A percentile compares a stretch with the other conserved stretches of the same genome.
These are phyloP conservation scores for Chrysopa pallens DNA, from an alignment of 1,140 invertebrate species.

Conservation along the genomic window DNA sequence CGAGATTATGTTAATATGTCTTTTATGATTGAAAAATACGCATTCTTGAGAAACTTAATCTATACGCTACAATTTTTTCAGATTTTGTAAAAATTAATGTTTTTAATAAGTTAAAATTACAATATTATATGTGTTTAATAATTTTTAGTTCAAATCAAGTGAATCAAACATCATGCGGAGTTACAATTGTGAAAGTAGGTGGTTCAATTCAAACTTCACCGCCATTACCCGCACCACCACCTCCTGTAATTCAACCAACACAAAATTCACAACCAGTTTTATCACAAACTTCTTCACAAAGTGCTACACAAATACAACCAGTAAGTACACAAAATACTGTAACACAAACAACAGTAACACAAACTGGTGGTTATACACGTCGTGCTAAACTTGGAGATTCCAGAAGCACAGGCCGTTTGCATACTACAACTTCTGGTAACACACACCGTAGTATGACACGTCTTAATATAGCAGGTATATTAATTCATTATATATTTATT, in stretches of 20 bases:
- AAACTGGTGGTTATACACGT: slow-evolving; percentile 33
- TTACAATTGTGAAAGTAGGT: slow-evolving; percentile 57
- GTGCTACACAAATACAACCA: slow-evolving; percentile 9
- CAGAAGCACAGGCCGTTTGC: slow-evolving; percentile 44
- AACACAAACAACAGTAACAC: slow-evolving; percentile 9
- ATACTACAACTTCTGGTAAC: slow-evolving; percentile 42
- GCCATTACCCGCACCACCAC: not conserved
- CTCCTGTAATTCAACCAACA: slow-evolving; percentile 3
- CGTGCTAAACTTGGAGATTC: slow-evolving; percentile 45
- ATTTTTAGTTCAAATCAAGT: slow-evolving; percentile 17
- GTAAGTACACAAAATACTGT: slow-evolving; percentile 10
- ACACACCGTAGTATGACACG: slow-evolving; percentile 55
- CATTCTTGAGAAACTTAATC: no score
- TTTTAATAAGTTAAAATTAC: no score
- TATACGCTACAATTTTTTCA: no score
- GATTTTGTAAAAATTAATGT: no score
- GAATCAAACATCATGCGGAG: slow-evolving; percentile 33
- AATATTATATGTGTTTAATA: no score
- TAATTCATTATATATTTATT: no score
- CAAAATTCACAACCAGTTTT: slow-evolving; percentile 3
- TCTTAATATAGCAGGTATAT: slow-evolving; percentile 42
- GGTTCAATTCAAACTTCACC: slow-evolving; percentile 18
- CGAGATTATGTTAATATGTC: no score
- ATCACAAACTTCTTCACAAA: slow-evolving; percentile 4
- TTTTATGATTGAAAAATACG: no score